Conservation (phyloP, 2,797 vertebrate species). For the Eulemur rubriventer region DNA sequence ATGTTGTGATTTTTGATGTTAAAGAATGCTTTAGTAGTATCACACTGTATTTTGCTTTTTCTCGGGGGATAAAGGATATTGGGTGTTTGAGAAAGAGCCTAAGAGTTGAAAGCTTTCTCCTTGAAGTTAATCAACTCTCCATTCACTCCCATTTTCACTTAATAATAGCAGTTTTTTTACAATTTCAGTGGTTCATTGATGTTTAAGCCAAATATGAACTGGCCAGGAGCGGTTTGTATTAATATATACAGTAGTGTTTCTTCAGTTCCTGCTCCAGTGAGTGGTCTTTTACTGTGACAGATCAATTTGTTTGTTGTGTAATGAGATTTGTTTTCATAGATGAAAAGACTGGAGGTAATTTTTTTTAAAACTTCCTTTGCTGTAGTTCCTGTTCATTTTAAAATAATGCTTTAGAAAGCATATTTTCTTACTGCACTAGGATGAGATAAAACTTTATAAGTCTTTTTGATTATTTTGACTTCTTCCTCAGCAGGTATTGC, state of each 20-base stretch:
- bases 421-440: neutral
- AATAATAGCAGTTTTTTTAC: constrained; percentile 10
- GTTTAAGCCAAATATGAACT: neutral
- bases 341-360: constrained; percentile 32
- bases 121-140: neutral
- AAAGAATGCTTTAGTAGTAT: neutral
- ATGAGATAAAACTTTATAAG: constrained; percentile 33
- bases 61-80: neutral
- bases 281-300: neutral
- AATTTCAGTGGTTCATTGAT: constrained; percentile 8
- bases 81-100: neutral
- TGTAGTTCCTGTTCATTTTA: constrained; percentile 61
- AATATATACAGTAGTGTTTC: neutral
- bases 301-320: constrained; percentile 1
- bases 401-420: constrained; percentile 52
- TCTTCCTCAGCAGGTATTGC: neutral
- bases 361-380: constrained; percentile 33
- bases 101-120: constrained; percentile 45
- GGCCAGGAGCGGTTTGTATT: neutral
- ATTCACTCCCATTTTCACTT: constrained; percentile 13
- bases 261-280: neutral
- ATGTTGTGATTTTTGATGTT: neutral
- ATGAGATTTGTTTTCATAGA: constrained; percentile 50
- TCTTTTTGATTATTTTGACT: constrained; percentile 40
- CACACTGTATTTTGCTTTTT: neutral